Percentiles rank a stretch among this genome's conserved stretches.
Evolutionary conservation across 2,113 vertebrate species (phyloP).

Genomic region (Hemibates koningsi): DNA sequence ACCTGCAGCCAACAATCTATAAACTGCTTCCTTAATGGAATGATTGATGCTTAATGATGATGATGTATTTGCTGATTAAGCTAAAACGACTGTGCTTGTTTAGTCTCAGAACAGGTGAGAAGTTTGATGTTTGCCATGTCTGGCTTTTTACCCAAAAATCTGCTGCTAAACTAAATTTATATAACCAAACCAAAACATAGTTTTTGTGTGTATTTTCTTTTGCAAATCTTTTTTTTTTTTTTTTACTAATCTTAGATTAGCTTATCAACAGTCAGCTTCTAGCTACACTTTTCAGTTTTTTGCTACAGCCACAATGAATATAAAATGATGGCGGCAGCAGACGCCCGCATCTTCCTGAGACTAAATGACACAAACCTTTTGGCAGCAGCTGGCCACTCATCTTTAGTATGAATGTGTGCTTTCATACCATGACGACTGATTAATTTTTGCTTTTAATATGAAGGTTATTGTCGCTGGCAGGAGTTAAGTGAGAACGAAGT

Average conservation of each 20-base stretch:
- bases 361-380: constrained; percentile 39
- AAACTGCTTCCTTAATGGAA: constrained; percentile 28
- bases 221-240: not conserved
- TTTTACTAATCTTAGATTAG: not conserved
- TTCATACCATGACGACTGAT: constrained; percentile 1
- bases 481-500: not conserved
- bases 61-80: constrained; percentile 12
- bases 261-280: not conserved
- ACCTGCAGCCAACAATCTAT: constrained; percentile 38
- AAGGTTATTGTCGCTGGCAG: constrained; percentile 44
- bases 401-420: constrained; percentile 44
- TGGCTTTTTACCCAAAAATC: not conserved
- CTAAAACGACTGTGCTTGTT: constrained; percentile 48
- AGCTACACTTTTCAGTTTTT: not conserved
- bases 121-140: not conserved
- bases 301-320: not conserved
- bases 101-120: constrained; percentile 38
- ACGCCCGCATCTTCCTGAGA: constrained; percentile 18
- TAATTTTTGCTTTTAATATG: constrained; percentile 48
- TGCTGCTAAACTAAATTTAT: not conserved
- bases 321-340: not conserved
- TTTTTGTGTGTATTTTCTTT: not conserved
- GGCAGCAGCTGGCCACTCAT: constrained; percentile 19
- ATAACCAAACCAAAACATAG: not conserved
- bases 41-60: constrained; percentile 15